Percentiles rank a stretch among this genome's conserved stretches.
Conservation (phyloP, 2,888 invertebrate species). For the Plagodis dolabraria region DNA sequence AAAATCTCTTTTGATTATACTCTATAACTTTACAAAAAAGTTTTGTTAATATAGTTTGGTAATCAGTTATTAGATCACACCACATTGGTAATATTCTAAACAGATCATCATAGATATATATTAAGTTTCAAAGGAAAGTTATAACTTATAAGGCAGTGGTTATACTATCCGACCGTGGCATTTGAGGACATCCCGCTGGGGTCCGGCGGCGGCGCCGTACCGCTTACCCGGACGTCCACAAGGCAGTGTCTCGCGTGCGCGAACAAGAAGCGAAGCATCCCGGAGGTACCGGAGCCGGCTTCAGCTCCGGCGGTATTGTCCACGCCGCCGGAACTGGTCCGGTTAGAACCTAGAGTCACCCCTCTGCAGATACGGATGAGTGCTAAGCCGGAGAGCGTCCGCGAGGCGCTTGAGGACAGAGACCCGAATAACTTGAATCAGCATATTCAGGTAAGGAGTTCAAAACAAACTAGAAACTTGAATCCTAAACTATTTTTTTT, state of each 20-base stretch:
- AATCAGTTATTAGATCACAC: too few relatives aligned
- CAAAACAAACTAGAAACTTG: background rate
- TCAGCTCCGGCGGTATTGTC: conserved; percentile 44
- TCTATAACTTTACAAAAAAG: too few relatives aligned
- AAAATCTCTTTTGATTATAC: too few relatives aligned
- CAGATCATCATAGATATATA: too few relatives aligned
- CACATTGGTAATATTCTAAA: too few relatives aligned
- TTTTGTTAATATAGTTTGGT: too few relatives aligned
- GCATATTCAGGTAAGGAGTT: conserved; percentile 86
- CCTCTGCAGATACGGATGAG: conserved; percentile 45
- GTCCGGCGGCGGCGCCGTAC: conserved; percentile 62
- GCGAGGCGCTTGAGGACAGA: conserved; percentile 86
- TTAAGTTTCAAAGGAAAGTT: background rate
- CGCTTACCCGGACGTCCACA: conserved; percentile 50
- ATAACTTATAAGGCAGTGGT: conserved; percentile 26
- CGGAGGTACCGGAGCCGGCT: conserved; percentile 57
- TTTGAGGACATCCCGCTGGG: conserved; percentile 65
- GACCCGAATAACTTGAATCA: conserved; percentile 89
- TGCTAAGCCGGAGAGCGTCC: conserved; percentile 69
- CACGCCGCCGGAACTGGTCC: conserved; percentile 12
- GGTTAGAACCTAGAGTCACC: conserved; percentile 23
- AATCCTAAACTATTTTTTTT: too few relatives aligned
- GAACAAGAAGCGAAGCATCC: conserved; percentile 58
- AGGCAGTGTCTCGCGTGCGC: conserved; percentile 65
- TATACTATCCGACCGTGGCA: conserved; percentile 58